Base-by-base conservation (phyloP, 2,888 invertebrate species). In the Alloscopus bannaensis region DNA sequence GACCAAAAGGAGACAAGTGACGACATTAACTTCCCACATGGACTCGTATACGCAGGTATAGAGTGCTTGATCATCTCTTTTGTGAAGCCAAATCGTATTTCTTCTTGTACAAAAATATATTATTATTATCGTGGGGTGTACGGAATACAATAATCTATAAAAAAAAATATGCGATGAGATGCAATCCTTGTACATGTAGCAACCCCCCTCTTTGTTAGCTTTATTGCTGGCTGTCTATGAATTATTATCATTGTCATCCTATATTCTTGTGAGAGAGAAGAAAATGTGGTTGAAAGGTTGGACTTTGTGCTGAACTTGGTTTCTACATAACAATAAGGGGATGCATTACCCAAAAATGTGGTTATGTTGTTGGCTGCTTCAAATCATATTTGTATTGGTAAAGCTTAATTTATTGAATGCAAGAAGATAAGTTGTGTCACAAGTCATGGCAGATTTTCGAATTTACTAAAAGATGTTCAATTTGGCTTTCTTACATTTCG, bases 1-100 rank as follows among this genome's bases (percentile, higher is more conserved):
- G 81, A 84, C 82, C 81, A 72, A 82, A 83, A 83, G 78, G 70
- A 83, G 84, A 84, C 84, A 85, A 85, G 84, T 85, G 84, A 83
- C 83, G 84, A 85, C 84, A 84, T 83, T 83, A 83, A 68, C 81
- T 82, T 83, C 81, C 82, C 83, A 82, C 82, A 84, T 80, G 52
- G 22, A n/a, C n/a, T n/a, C n/a, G 80, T 68, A 71, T 81, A 57
- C 66, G n/a, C 68, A 59, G 29, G 42, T 40, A 40, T 55, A 28
- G 18, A 20, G 3, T 55, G n/a, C 20, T 50, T 18, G 22, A 3
- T n/a, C 45, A n/a, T 45, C 42, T 42, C 55, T 60, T 24, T 60
- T 36, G n/a, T 8, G 36, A 60, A 29, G 11, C 8, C 40, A 24
- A 40, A 24, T 52, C 36, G 6, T 36, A n/a, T 36, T 36, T 36